A percentile compares a stretch with the other conserved stretches of the same genome.
These are phyloP conservation scores for Zelostemma sp. DNA, from an alignment of 1,140 invertebrate species.

Conservation along the genomic window DNA sequence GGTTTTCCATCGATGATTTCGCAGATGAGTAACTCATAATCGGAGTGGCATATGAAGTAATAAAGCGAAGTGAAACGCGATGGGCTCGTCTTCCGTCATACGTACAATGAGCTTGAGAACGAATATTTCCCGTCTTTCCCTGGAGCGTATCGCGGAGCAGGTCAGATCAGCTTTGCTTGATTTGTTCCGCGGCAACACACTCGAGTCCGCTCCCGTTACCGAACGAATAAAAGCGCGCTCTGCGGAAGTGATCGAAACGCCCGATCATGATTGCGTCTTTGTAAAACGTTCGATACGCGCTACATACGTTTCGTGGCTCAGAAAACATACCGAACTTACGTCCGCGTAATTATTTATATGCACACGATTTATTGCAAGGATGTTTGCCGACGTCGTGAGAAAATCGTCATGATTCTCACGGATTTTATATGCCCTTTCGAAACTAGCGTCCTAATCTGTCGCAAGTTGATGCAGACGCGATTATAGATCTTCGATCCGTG, in stretches of 20 bases:
- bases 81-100: constrained; percentile 25
- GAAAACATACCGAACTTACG: background rate
- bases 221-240: constrained; percentile 18
- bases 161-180: constrained; percentile 21
- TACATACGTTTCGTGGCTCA: constrained; percentile 11
- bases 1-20: too few species aligned
- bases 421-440: constrained; percentile 33
- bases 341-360: background rate
- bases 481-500: constrained; percentile 11
- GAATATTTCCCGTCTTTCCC: constrained; percentile 17
- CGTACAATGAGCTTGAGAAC: constrained; percentile 30
- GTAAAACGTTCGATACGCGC: constrained; percentile 13
- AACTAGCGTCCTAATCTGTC: constrained; percentile 19
- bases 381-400: constrained; percentile 38
- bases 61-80: constrained; percentile 13
- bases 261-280: constrained; percentile 36
- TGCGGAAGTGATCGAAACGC: constrained; percentile 44
- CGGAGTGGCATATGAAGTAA: background rate
- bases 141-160: constrained; percentile 12
- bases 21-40: too few species aligned
- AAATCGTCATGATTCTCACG: constrained; percentile 47
- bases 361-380: background rate
- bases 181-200: constrained; percentile 17
- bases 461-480: constrained; percentile 20
- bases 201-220: constrained; percentile 24